Conservation (phyloP, 2,888 invertebrate genomes). For the Andricus curvator region DNA sequence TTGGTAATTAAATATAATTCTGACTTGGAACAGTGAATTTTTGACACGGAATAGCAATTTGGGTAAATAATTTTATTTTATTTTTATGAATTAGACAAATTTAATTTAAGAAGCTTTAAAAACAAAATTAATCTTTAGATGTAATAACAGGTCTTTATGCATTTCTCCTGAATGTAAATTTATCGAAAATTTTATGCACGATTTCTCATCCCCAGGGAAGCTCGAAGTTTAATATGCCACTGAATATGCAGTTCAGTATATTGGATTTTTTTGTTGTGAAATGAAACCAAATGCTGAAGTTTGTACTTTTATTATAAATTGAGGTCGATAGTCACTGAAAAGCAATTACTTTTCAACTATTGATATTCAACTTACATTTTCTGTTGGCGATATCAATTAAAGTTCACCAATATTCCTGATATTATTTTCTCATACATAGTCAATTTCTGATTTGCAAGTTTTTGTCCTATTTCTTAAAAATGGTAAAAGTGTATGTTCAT, state of each 20-base stretch:
- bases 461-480: neutral
- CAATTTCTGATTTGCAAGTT: neutral
- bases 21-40: too few species aligned
- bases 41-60: too few species aligned
- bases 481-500: neutral
- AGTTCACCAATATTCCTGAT: neutral
- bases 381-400: neutral
- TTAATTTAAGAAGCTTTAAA: too few species aligned
- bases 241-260: constrained; percentile 18
- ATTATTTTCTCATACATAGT: neutral
- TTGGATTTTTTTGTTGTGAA: neutral
- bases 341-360: constrained; percentile 26
- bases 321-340: constrained; percentile 7
- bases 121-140: neutral
- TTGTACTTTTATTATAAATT: constrained; percentile 11
- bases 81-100: too few species aligned
- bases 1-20: too few species aligned
- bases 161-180: neutral
- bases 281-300: constrained; percentile 1
- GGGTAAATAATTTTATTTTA: too few species aligned
- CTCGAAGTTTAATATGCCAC: neutral
- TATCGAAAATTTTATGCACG: constrained; percentile 1
- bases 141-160: neutral
- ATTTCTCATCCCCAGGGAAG: neutral
- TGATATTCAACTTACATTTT: constrained; percentile 17